phyloP scores from a whole-genome alignment of 2,113 vertebrate species.

The Dipodomys ordii region DNA sequence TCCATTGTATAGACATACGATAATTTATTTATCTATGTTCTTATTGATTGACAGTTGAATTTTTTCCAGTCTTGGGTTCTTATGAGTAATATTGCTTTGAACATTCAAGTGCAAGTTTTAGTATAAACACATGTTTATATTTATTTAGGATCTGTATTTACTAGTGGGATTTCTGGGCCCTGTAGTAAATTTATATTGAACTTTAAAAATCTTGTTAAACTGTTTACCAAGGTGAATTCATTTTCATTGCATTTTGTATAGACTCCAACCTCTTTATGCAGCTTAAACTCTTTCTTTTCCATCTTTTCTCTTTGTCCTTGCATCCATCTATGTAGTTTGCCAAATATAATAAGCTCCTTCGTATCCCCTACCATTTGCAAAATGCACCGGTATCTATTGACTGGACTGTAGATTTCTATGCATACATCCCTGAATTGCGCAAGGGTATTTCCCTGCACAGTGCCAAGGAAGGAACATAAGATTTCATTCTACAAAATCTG shows the following conservation, averaged over 20 bases:
- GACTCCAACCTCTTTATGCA: background rate
- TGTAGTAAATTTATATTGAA: conserved; percentile 4
- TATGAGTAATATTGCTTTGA: background rate
- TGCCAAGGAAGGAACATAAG: conserved; percentile 51
- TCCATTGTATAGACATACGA: background rate
- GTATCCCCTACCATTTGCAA: background rate
- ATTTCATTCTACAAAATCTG: conserved; percentile 65
- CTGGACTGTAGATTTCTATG: background rate
- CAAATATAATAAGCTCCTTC: background rate
- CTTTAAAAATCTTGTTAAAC: conserved; percentile 5
- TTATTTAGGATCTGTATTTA: background rate
- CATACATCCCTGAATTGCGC: background rate
- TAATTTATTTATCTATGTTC: background rate
- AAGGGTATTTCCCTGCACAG: background rate
- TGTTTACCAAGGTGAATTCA: background rate
- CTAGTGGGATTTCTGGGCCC: background rate
- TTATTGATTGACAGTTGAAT: background rate
- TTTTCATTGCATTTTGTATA: background rate
- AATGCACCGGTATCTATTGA: background rate
- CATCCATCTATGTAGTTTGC: background rate
- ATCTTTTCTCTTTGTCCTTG: background rate
- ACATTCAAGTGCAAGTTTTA: background rate
- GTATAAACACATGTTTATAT: background rate
- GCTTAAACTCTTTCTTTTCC: background rate
- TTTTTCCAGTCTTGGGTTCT: background rate